Evolutionary conservation across 2,888 invertebrate species (phyloP).

Genomic region (Drosophila borborema): DNA sequence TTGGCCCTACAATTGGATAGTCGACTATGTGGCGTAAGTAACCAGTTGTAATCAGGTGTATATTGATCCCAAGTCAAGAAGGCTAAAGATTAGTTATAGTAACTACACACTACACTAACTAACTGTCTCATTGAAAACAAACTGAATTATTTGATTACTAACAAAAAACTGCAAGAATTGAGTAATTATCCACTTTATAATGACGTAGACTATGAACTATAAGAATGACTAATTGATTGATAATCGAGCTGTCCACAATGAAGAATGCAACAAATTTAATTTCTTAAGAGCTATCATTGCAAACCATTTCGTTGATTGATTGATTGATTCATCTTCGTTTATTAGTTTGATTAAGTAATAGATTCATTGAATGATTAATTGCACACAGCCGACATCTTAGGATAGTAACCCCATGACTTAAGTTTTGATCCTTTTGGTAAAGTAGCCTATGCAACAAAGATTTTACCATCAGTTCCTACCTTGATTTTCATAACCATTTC

Average conservation of each 20-base stretch:
- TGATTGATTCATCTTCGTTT: neutral
- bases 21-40: constrained; percentile 88
- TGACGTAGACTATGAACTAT: no score
- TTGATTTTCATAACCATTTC: neutral
- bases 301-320: neutral
- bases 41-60: neutral
- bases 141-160: no score
- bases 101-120: no score
- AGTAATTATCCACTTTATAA: no score
- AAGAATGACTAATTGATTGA: neutral
- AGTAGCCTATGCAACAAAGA: no score
- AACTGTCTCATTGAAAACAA: no score
- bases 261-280: neutral
- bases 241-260: neutral
- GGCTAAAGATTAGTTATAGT: neutral
- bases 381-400: neutral
- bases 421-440: no score
- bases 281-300: neutral
- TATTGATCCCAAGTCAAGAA: neutral
- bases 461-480: neutral
- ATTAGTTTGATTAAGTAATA: neutral
- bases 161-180: no score
- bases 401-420: no score
- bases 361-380: neutral
- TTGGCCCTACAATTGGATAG: constrained; percentile 88